Evolutionary conservation across 1,140 invertebrate genomes (phyloP).

Genomic region (Tigriopus japonicus): DNA sequence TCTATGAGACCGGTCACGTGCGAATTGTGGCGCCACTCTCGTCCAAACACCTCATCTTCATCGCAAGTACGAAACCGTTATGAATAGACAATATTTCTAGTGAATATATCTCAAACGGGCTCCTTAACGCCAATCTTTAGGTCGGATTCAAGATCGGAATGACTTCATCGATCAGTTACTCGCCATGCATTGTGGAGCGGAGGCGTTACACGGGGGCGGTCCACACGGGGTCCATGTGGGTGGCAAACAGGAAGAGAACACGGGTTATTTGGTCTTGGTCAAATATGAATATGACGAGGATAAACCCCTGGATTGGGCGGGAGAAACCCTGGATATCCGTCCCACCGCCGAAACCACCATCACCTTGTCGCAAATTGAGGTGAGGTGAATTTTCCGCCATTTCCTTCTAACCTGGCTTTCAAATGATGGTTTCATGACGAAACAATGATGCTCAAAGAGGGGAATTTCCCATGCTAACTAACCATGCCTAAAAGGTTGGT

Average conservation of each 20-base stretch:
- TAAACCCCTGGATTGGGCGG: conserved; percentile 18
- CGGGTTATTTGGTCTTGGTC: conserved; percentile 27
- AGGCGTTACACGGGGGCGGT: background rate
- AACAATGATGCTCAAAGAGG: too few species aligned
- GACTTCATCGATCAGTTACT: conserved; percentile 20
- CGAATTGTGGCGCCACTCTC: conserved; percentile 26
- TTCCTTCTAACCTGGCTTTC: too few species aligned
- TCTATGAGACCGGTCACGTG: conserved; percentile 27
- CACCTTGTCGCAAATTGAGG: conserved; percentile 28
- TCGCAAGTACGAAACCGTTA: conserved; percentile 22
- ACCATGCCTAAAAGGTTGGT: too few species aligned
- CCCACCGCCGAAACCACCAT: conserved; percentile 31
- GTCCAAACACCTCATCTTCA: conserved; percentile 29
- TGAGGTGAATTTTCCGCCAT: conserved; percentile 14
- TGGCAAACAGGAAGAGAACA: conserved; percentile 11
- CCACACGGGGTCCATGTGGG: too few species aligned
- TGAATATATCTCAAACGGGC: too few species aligned
- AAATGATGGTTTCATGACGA: too few species aligned
- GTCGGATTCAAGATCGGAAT: conserved; percentile 3
- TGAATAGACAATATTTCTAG: background rate
- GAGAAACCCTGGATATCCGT: conserved; percentile 25
- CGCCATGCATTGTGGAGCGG: conserved; percentile 19
- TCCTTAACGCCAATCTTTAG: too few species aligned
- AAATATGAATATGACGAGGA: conserved; percentile 17
- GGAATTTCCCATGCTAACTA: too few species aligned